These are phyloP conservation scores for Caenorhabditis briggsae DNA, from an alignment of 1,140 invertebrate genomes.

Conservation along the genomic window DNA sequence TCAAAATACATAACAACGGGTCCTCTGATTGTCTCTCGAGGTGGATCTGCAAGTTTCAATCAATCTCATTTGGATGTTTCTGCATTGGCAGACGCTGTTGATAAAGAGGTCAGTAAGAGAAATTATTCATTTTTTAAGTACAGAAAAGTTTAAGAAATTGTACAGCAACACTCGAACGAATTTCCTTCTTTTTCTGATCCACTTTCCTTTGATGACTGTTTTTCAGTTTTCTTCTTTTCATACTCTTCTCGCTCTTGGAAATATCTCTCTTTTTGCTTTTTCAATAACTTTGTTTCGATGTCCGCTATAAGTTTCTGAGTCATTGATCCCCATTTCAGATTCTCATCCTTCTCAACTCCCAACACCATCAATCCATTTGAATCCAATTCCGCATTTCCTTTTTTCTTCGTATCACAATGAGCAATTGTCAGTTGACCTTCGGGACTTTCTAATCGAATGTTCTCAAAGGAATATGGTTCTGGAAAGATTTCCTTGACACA, in stretches of 20 bases:
- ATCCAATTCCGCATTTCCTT: background rate
- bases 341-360: background rate
- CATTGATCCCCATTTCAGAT: background rate
- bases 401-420: constrained; percentile 26
- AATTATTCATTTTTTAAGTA: too few relatives aligned
- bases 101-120: constrained; percentile 38
- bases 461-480: background rate
- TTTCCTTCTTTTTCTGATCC: background rate
- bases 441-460: background rate
- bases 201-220: background rate
- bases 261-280: constrained; percentile 23
- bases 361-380: background rate
- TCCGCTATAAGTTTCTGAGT: constrained; percentile 13
- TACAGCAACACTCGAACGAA: background rate
- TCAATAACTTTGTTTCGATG: background rate
- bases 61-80: constrained; percentile 52
- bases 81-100: constrained; percentile 9
- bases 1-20: constrained; percentile 56
- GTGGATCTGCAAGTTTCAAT: constrained; percentile 57
- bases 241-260: constrained; percentile 3
- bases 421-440: constrained; percentile 29
- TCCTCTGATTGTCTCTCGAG: constrained; percentile 55
- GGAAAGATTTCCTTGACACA: background rate
- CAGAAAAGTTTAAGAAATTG: background rate
- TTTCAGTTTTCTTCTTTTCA: background rate